A percentile compares a stretch with the other conserved stretches of the same genome.
Evolutionary conservation across 1,140 invertebrate genomes (phyloP).

Genomic region (Solen grandis): DNA sequence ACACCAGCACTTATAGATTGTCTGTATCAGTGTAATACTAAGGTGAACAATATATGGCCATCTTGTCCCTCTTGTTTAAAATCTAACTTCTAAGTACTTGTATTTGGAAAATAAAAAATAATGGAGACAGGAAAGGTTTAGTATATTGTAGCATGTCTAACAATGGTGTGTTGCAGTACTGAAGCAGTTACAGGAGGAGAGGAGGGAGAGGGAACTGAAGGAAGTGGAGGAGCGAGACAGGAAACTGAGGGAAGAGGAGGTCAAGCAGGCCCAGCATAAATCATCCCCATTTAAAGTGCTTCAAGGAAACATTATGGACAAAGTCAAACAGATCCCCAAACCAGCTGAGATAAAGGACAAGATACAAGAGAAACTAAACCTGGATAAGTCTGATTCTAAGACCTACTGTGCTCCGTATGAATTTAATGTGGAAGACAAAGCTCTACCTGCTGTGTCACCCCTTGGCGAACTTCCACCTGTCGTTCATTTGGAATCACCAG

Average conservation of each 20-base stretch:
- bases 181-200: slow-evolving; percentile 25
- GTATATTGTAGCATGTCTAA: no score
- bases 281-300: slow-evolving; percentile 59
- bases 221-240: slow-evolving; percentile 6
- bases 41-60: no score
- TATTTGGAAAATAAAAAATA: no score
- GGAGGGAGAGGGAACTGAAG: neutral
- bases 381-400: slow-evolving; percentile 25
- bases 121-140: no score
- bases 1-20: no score
- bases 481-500: slow-evolving; percentile 65
- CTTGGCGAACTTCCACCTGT: slow-evolving; percentile 52
- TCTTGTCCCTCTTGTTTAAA: no score
- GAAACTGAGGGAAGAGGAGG: neutral
- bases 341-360: slow-evolving; percentile 30
- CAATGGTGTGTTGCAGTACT: slow-evolving; percentile 45
- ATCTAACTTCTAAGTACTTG: no score
- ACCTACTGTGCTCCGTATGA: no score
- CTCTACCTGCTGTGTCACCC: neutral
- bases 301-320: slow-evolving; percentile 64
- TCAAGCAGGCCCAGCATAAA: slow-evolving; percentile 7
- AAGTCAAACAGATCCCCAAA: slow-evolving; percentile 60
- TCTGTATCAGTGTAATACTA: no score
- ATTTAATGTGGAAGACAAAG: neutral
- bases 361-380: slow-evolving; percentile 39